Evolutionary conservation across 1,140 invertebrate genomes (phyloP), one percentile per base, ranked within the genome.

Genomic region (Microplitis mediator): DNA sequence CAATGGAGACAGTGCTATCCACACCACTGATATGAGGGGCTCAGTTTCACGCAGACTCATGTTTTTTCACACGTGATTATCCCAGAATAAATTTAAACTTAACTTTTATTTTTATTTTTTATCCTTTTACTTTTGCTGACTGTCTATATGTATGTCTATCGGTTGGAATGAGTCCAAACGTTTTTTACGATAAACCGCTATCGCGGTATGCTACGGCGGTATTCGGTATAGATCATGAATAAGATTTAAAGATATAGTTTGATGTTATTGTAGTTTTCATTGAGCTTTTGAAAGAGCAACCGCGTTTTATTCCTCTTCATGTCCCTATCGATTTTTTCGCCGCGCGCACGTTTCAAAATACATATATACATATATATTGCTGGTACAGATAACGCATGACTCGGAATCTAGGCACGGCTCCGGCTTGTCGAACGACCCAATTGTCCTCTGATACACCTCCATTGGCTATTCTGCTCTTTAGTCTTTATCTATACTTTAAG

Each of bases 301-400:
- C 14, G 16, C 13, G 34, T 65, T 50, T 63, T n/a, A 45, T 45
- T 45, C 39, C 39, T 45, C 39, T 45, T 45, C 6, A 45, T 45
- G 35, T 45, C 4, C 61, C 63, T 65, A 65, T 65, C 63, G 63
- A 65, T 65, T 65, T 58, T 58, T 65, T 65, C 63, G 13, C 36
- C 45, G 34, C n/a, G 61, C 61, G 34, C 61, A 45, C 63, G 36
- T 65, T 65, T 65, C 14, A 65, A 65, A 65, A 65, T 65, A 65
- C 35, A 35, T 58, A 58, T 11, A 45, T 45, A 45, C 5, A 45
- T 45, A 45, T 45, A 45, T 45, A 45, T 45, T 45, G 11, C 6
- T 45, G 39, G 39, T 45, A 45, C 39, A 45, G 39, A 45, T 65
- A 65, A 65, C 63, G 63, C 63, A 62, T 39, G 60, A 62, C 60